Conservation (phyloP, 2,797 vertebrate species). For the Oophaga sylvatica region DNA sequence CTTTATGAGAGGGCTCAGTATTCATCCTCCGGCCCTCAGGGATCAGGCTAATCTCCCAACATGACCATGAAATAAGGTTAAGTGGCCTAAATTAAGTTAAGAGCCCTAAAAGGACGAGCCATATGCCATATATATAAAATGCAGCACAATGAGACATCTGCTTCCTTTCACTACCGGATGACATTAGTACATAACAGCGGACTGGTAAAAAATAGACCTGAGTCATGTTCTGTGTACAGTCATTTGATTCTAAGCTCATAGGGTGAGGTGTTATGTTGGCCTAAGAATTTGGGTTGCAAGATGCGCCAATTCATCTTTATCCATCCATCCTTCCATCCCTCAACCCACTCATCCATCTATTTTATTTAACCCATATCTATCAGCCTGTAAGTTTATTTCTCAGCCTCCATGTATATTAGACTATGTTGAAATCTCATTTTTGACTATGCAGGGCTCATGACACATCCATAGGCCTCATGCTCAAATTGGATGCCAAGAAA, state of each 20-base stretch:
- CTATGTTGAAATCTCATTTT: too few relatives aligned
- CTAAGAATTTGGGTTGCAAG: neutral
- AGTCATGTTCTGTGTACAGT: neutral
- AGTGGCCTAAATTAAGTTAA: constrained; percentile 51
- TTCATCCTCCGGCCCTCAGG: neutral
- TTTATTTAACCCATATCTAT: neutral
- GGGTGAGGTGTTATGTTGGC: neutral
- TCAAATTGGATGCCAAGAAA: too few relatives aligned
- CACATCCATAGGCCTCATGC: too few relatives aligned
- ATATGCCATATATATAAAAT: constrained; percentile 49
- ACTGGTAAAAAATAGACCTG: neutral
- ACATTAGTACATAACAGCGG: constrained; percentile 26
- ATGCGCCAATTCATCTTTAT: neutral
- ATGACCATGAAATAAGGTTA: constrained; percentile 46
- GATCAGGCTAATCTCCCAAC: neutral
- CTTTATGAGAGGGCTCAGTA: neutral
- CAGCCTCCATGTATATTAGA: too few relatives aligned
- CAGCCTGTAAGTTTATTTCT: too few relatives aligned
- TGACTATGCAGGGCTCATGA: too few relatives aligned
- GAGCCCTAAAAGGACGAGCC: constrained; percentile 16
- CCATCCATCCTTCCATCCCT: neutral
- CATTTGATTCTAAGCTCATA: neutral
- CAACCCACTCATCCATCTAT: neutral
- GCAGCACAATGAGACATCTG: constrained; percentile 38
- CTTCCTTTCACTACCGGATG: constrained; percentile 22